Conservation (phyloP, 2,888 invertebrate genomes). For the Blastobasis adustella region DNA sequence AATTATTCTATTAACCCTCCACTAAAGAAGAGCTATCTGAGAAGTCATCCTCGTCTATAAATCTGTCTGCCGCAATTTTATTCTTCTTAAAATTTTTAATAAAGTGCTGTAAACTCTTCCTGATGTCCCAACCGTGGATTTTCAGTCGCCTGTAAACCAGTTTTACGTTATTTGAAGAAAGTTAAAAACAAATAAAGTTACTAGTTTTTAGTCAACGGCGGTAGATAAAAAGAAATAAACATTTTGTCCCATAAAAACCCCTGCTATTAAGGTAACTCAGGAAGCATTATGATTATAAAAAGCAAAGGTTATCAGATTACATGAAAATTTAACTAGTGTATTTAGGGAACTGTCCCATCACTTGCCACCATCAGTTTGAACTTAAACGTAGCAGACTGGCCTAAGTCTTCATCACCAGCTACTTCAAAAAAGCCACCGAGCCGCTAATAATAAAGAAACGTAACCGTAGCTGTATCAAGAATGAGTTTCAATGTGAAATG, state of each 20-base stretch:
- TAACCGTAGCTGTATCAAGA: too few species aligned
- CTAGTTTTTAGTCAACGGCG: background rate
- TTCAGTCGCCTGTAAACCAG: constrained; percentile 41
- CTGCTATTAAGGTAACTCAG: too few species aligned
- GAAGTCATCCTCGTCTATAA: constrained; percentile 39
- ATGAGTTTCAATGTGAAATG: too few species aligned
- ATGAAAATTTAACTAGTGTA: too few species aligned
- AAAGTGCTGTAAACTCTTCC: constrained; percentile 33
- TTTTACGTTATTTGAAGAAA: background rate
- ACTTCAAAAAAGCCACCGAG: too few species aligned
- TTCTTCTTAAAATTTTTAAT: constrained; percentile 26
- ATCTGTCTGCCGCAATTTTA: constrained; percentile 27
- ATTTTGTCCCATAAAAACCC: background rate
- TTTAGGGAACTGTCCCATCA: too few species aligned
- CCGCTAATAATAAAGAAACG: too few species aligned
- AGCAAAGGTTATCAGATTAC: too few species aligned
- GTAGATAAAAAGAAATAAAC: background rate
- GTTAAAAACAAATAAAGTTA: background rate
- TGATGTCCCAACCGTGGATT: constrained; percentile 44
- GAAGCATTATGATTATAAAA: too few species aligned
- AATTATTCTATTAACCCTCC: constrained; percentile 14
- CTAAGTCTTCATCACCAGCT: too few species aligned
- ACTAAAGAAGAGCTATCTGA: constrained; percentile 40
- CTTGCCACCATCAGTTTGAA: too few species aligned
- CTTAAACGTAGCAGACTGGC: too few species aligned